These are phyloP conservation scores for Fragum sueziense DNA, from an alignment of 2,888 invertebrate species.

Conservation along the genomic window DNA sequence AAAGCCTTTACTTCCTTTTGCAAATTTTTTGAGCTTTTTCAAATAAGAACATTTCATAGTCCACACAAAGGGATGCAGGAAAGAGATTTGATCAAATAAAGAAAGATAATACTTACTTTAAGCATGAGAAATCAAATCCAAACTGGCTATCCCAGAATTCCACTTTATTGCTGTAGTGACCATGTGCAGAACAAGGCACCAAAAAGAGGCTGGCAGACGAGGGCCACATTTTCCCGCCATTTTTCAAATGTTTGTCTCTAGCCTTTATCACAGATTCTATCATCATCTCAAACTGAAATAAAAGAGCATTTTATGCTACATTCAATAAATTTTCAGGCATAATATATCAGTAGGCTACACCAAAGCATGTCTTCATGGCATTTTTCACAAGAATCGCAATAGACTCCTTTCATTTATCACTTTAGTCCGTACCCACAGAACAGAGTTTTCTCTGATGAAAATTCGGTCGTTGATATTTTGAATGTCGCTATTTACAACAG, in stretches of 20 bases:
- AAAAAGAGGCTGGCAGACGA: slow-evolving; percentile 66
- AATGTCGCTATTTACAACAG: no score
- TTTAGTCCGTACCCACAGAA: no score
- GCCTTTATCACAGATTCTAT: slow-evolving; percentile 69
- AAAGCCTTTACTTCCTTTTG: neutral
- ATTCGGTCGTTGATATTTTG: no score
- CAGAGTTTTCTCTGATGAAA: no score
- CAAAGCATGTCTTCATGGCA: no score
- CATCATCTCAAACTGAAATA: slow-evolving; percentile 73
- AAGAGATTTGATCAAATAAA: neutral
- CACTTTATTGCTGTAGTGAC: slow-evolving; percentile 84
- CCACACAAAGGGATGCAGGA: neutral
- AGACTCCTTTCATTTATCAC: no score
- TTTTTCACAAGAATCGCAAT: no score
- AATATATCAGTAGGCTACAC: no score
- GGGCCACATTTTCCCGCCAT: slow-evolving; percentile 83
- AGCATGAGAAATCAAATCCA: slow-evolving; percentile 86
- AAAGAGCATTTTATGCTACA: no score
- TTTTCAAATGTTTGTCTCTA: slow-evolving; percentile 66
- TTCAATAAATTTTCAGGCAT: no score
- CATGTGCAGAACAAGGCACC: slow-evolving; percentile 66
- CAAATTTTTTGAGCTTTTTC: neutral
- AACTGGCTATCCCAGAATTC: slow-evolving; percentile 95
- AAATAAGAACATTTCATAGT: neutral
- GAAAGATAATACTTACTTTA: slow-evolving; percentile 53